These are phyloP conservation scores for Tursiops truncatus DNA, from an alignment of 2,113 vertebrate genomes.

Conservation along the genomic window DNA sequence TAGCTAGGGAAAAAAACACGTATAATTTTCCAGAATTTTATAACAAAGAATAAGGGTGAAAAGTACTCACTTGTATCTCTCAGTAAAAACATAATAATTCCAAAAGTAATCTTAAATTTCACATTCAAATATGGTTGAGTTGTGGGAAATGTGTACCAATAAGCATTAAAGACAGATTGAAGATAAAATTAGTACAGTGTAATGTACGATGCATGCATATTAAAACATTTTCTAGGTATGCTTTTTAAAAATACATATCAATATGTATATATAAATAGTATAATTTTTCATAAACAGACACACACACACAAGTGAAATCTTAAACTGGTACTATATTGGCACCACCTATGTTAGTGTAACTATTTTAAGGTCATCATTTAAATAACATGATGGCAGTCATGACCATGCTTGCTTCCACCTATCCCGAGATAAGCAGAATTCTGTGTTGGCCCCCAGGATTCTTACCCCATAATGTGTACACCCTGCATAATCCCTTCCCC, in stretches of 20 bases:
- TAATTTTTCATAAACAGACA: not conserved
- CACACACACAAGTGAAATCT: not conserved
- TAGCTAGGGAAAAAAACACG: not conserved
- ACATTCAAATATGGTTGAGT: not conserved
- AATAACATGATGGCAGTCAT: not conserved
- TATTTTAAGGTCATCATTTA: not conserved
- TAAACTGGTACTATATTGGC: not conserved
- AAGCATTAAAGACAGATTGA: constrained; percentile 16
- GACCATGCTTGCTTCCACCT: not conserved
- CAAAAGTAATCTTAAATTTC: constrained; percentile 23
- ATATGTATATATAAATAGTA: not conserved
- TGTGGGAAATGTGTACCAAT: not conserved
- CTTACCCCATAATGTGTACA: not conserved
- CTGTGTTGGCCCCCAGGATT: not conserved
- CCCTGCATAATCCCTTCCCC: not conserved
- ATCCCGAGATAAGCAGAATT: not conserved
- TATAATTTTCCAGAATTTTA: not conserved
- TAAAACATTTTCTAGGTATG: constrained; percentile 4
- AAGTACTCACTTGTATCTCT: not conserved
- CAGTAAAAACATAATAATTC: constrained; percentile 27
- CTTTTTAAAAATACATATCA: not conserved
- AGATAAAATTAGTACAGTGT: not conserved
- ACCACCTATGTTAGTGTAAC: not conserved
- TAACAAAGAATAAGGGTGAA: not conserved
- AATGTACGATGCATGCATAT: not conserved